These are phyloP conservation scores for Netta rufina DNA, from an alignment of 2,797 vertebrate species.

Conservation along the genomic window DNA sequence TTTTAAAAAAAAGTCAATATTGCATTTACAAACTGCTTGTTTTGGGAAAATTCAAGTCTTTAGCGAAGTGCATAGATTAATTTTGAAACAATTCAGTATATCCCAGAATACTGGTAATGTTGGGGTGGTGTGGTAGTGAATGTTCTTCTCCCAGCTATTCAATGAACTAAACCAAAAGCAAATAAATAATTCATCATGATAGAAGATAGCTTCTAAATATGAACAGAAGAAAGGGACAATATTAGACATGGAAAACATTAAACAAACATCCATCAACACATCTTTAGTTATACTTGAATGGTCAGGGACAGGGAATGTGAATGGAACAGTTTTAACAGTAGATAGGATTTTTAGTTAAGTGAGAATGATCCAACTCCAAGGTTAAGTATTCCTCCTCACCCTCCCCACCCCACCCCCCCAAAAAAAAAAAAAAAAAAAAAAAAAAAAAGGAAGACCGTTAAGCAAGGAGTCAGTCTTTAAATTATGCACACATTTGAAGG, in stretches of 20 bases:
- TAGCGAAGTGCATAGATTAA: background rate
- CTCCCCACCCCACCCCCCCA: too few relatives aligned
- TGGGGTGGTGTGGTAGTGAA: background rate
- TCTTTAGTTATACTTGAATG: background rate
- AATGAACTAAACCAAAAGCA: background rate
- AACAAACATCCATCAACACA: background rate
- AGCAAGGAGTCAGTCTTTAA: background rate
- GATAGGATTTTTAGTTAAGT: background rate
- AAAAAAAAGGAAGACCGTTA: background rate
- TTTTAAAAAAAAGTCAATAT: background rate
- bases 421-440: background rate
- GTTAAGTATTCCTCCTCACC: background rate
- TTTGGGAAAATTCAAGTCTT: background rate
- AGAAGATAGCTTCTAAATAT: background rate
- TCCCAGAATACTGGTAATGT: background rate
- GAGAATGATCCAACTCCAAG: background rate
- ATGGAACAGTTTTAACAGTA: background rate
- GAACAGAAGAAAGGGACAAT: background rate
- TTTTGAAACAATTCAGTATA: background rate
- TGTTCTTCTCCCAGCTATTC: background rate
- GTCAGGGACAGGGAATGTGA: background rate
- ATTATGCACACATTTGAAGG: background rate
- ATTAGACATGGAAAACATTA: background rate
- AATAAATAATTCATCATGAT: background rate
- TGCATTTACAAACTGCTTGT: background rate